phyloP scores from a whole-genome alignment of 2,888 invertebrate genomes.

The Melipona bicolor region DNA sequence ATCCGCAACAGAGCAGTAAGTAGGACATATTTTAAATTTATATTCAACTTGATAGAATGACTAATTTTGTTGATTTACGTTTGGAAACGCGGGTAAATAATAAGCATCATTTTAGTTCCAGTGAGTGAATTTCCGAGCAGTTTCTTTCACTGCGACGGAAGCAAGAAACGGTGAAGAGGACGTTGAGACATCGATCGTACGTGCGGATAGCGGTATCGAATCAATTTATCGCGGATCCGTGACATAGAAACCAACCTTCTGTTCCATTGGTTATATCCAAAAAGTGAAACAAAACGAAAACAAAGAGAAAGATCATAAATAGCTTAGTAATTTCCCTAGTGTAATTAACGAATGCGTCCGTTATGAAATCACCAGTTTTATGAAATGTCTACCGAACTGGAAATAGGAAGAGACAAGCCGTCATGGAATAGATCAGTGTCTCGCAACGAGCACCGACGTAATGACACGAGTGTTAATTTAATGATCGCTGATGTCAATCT shows the following conservation, averaged over 20 bases:
- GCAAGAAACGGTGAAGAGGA: slow-evolving; percentile 44
- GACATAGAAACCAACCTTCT: slow-evolving; percentile 32
- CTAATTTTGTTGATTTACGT: slow-evolving; percentile 7
- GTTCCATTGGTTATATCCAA: slow-evolving; percentile 29
- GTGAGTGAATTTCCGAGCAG: slow-evolving; percentile 38
- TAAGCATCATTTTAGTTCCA: slow-evolving; percentile 40
- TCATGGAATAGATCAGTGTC: not conserved
- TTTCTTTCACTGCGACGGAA: slow-evolving; percentile 44
- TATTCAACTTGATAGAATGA: not conserved
- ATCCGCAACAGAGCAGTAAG: not conserved
- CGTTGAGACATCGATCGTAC: slow-evolving; percentile 53
- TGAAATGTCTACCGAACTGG: slow-evolving; percentile 47
- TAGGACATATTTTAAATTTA: not conserved
- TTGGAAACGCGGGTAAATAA: slow-evolving; percentile 9
- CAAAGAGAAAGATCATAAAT: not conserved
- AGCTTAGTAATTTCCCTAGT: slow-evolving; percentile 21
- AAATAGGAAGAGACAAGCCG: slow-evolving; percentile 36
- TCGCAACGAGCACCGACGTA: slow-evolving; percentile 14
- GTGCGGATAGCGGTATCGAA: slow-evolving; percentile 42
- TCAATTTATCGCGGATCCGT: slow-evolving; percentile 43
- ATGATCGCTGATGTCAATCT: slow-evolving; percentile 18
- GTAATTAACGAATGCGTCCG: slow-evolving; percentile 13
- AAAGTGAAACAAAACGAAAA: not conserved
- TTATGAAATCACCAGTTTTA: slow-evolving; percentile 49
- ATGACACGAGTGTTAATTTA: slow-evolving; percentile 21